Percentiles rank a stretch among this genome's conserved stretches.
These are phyloP conservation scores for Microctonus hyperodae DNA, from an alignment of 2,888 invertebrate genomes.

Conservation along the genomic window DNA sequence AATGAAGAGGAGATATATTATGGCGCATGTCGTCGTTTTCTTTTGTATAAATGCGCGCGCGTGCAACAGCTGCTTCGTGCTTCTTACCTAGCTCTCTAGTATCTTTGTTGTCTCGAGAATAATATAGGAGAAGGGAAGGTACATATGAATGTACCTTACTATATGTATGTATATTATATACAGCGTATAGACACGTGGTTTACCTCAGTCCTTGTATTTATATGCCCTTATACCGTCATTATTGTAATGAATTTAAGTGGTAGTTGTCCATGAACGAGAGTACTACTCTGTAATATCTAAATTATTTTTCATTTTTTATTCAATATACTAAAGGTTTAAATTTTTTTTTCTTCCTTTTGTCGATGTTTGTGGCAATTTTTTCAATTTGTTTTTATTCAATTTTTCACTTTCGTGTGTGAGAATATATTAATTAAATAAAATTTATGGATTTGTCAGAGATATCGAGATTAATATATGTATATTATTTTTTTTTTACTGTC, in stretches of 20 bases:
- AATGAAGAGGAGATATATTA: constrained; percentile 5
- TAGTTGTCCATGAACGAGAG: constrained; percentile 15
- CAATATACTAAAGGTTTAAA: background rate
- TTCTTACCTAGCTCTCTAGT: background rate
- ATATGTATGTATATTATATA: too few species aligned
- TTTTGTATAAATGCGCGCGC: constrained; percentile 10
- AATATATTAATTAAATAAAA: too few species aligned
- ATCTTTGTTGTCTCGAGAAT: constrained; percentile 20
- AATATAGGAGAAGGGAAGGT: background rate
- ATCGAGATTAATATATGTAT: background rate
- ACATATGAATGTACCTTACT: background rate
- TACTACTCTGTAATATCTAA: constrained; percentile 3
- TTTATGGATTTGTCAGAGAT: too few species aligned
- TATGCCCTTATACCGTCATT: constrained; percentile 18
- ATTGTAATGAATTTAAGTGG: constrained; percentile 26
- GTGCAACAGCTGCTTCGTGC: constrained; percentile 24
- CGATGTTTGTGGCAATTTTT: background rate
- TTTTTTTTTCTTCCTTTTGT: background rate
- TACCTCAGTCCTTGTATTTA: background rate
- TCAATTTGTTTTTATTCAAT: background rate
- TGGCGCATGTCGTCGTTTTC: background rate
- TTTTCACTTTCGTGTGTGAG: too few species aligned
- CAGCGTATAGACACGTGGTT: constrained; percentile 12
- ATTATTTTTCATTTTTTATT: constrained; percentile 3
- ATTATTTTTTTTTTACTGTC: background rate